Evolutionary conservation across 2,888 invertebrate species (phyloP).

Genomic region (Chalcosyrphus nemorum): DNA sequence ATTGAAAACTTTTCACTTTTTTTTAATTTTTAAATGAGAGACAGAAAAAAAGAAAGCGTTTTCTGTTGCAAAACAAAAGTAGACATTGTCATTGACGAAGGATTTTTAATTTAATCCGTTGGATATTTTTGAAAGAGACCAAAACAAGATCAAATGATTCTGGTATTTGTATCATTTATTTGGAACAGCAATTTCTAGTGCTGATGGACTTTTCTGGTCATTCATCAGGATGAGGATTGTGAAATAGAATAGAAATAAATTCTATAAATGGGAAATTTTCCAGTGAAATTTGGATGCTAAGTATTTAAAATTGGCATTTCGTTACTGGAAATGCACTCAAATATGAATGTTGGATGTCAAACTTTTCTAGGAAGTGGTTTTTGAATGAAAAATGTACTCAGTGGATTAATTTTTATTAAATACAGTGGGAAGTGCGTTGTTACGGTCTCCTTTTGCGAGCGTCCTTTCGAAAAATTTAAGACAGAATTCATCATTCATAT

Average conservation of each 20-base stretch:
- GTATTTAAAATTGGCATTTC: too few species aligned
- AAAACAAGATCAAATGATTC: background rate
- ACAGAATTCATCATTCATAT: too few species aligned
- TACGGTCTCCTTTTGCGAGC: too few species aligned
- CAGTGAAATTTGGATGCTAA: too few species aligned
- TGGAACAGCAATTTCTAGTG: background rate
- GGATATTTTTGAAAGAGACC: background rate
- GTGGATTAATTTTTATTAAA: too few species aligned
- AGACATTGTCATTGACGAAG: constrained; percentile 2
- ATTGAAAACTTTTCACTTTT: too few species aligned
- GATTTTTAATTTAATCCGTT: constrained; percentile 7
- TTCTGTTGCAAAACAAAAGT: background rate
- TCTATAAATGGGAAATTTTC: background rate
- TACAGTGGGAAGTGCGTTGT: too few species aligned
- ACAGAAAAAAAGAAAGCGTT: background rate
- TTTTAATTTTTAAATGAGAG: background rate
- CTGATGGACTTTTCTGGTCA: background rate
- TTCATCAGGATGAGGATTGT: background rate
- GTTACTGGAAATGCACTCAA: too few species aligned
- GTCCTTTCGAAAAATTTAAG: too few species aligned
- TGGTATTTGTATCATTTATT: background rate
- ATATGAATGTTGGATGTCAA: too few species aligned
- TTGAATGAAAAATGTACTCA: too few species aligned
- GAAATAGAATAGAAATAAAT: background rate
- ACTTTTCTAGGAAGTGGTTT: too few species aligned